Evolutionary conservation across 2,797 vertebrate genomes (phyloP).

Genomic region (Mergus octosetaceus): DNA sequence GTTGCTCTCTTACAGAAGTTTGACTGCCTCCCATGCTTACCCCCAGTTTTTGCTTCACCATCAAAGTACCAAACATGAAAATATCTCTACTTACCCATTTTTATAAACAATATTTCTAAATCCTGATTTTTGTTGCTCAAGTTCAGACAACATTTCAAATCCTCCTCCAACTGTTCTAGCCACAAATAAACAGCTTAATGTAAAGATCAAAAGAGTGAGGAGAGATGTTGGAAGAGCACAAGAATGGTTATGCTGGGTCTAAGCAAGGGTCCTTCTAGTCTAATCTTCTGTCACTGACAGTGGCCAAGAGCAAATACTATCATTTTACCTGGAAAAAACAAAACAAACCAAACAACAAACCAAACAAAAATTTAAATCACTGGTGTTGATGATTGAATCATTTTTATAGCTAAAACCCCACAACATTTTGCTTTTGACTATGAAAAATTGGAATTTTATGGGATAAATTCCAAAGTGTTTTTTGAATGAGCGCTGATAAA

Average conservation of each 20-base stretch:
- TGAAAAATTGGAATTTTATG: not conserved
- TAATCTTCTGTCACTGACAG: not conserved
- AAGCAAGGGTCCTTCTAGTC: not conserved
- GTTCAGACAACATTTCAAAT: not conserved
- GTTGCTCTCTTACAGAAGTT: not conserved
- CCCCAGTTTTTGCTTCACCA: fast-evolving
- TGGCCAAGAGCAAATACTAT: not conserved
- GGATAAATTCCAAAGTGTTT: not conserved
- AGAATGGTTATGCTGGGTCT: not conserved
- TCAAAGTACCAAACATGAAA: not conserved
- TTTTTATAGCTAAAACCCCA: not conserved
- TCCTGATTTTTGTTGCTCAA: not conserved
- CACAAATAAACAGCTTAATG: not conserved
- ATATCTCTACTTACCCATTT: not conserved
- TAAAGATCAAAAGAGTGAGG: not conserved
- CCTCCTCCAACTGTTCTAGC: not conserved
- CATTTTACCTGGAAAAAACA: not conserved
- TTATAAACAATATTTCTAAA: not conserved
- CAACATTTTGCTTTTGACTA: not conserved
- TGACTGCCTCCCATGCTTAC: not conserved
- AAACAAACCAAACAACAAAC: no score
- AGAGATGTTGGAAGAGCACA: not conserved
- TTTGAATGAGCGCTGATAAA: not conserved
- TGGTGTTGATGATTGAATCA: not conserved
- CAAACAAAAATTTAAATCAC: not conserved